A percentile compares a stretch with the other conserved stretches of the same genome.
phyloP scores from a whole-genome alignment of 2,888 invertebrate genomes.

The Melangyna quadrimaculata region DNA sequence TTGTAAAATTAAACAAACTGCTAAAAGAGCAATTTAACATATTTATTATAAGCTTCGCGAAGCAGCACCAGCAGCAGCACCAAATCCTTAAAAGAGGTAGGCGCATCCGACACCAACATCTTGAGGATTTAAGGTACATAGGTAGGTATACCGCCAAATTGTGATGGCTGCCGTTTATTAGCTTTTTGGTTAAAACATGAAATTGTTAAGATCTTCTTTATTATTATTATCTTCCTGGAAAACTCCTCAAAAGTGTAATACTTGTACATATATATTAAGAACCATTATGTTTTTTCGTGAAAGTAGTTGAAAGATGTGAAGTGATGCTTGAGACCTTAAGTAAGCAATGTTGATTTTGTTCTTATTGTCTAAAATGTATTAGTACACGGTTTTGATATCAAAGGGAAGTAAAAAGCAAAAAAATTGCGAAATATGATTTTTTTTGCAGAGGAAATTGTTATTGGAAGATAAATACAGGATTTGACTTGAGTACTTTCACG shows the following conservation, averaged over 20 bases:
- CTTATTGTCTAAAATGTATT: neutral
- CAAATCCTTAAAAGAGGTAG: neutral
- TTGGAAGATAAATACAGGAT: neutral
- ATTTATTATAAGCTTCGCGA: neutral
- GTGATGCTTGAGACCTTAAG: neutral
- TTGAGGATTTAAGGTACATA: conserved; percentile 11
- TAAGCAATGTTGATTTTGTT: neutral
- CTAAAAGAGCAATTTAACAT: conserved; percentile 17
- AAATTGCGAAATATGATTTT: no score
- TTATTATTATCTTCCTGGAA: conserved; percentile 5
- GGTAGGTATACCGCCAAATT: conserved; percentile 4
- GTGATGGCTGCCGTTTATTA: conserved; percentile 26
- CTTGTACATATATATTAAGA: neutral
- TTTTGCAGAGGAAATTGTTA: neutral
- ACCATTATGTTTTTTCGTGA: conserved; percentile 7
- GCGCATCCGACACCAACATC: neutral
- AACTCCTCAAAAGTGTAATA: conserved; percentile 9
- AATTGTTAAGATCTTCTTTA: conserved; percentile 21
- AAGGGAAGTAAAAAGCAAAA: neutral
- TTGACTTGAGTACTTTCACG: neutral
- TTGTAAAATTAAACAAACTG: neutral
- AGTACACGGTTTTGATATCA: neutral
- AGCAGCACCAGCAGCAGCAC: no score
- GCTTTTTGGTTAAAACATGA: conserved; percentile 3
- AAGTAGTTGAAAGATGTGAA: conserved; percentile 15